phyloP scores from a whole-genome alignment of 2,113 vertebrate species.

The Apteryx mantelli region DNA sequence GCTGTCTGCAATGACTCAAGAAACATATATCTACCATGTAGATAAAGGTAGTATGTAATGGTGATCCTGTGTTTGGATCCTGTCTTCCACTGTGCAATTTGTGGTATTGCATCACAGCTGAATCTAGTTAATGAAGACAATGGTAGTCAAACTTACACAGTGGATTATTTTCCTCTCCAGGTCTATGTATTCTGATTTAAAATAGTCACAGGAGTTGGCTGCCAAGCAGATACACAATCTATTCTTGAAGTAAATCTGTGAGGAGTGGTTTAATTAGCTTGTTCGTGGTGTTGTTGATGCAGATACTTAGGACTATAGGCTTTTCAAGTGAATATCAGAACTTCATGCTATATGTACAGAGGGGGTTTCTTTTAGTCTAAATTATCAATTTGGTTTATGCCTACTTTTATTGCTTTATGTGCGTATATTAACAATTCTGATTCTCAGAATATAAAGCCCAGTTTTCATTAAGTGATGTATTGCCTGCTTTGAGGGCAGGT shows the following conservation, averaged over 20 bases:
- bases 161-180: background rate
- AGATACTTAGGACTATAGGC: background rate
- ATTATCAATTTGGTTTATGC: background rate
- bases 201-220: background rate
- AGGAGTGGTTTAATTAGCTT: background rate
- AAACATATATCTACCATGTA: conserved; percentile 85
- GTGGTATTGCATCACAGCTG: background rate
- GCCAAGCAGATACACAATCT: background rate
- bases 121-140: background rate
- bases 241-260: background rate
- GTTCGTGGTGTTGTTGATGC: background rate
- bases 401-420: accelerated
- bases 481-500: background rate
- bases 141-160: background rate
- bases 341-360: background rate
- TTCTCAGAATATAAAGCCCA: background rate
- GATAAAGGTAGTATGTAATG: conserved; percentile 78
- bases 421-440: background rate
- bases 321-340: background rate
- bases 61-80: background rate
- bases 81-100: background rate
- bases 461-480: background rate
- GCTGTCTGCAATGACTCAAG: conserved; percentile 93
- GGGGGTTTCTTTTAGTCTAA: background rate
- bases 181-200: background rate